Evolutionary conservation across 2,888 invertebrate species (phyloP).

Genomic region (Pinctada fucata): DNA sequence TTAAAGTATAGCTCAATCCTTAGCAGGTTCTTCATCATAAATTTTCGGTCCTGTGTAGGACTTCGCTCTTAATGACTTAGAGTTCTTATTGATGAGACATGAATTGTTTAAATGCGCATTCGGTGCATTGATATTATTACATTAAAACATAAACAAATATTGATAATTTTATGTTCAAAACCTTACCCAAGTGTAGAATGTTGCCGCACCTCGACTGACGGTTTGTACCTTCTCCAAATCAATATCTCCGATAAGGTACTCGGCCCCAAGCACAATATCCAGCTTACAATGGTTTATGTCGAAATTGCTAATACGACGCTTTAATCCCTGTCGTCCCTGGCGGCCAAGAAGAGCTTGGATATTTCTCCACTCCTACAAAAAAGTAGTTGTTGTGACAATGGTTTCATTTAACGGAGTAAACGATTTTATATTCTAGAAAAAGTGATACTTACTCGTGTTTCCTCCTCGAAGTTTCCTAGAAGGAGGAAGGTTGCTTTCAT

Average conservation of each 20-base stretch:
- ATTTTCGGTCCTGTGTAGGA: no score
- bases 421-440: no score
- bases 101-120: no score
- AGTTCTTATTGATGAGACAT: no score
- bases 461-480: constrained; percentile 70
- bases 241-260: constrained; percentile 58
- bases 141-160: no score
- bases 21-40: no score
- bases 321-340: constrained; percentile 72
- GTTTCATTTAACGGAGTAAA: no score
- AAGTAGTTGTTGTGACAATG: no score
- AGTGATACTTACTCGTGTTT: constrained; percentile 62
- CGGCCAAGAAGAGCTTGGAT: constrained; percentile 70
- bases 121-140: no score
- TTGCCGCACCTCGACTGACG: constrained; percentile 72
- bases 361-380: constrained; percentile 68
- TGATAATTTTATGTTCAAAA: no score
- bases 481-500: constrained; percentile 72
- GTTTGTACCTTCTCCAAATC: constrained; percentile 68
- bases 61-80: no score
- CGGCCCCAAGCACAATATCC: constrained; percentile 62
- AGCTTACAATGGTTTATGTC: constrained; percentile 62
- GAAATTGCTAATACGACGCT: constrained; percentile 66
- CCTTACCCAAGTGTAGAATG: constrained; percentile 73
- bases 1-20: no score